Percentiles rank a stretch among this genome's conserved stretches.
Evolutionary conservation across 2,888 invertebrate genomes (phyloP).

Genomic region (Chloroclysta siterata): DNA sequence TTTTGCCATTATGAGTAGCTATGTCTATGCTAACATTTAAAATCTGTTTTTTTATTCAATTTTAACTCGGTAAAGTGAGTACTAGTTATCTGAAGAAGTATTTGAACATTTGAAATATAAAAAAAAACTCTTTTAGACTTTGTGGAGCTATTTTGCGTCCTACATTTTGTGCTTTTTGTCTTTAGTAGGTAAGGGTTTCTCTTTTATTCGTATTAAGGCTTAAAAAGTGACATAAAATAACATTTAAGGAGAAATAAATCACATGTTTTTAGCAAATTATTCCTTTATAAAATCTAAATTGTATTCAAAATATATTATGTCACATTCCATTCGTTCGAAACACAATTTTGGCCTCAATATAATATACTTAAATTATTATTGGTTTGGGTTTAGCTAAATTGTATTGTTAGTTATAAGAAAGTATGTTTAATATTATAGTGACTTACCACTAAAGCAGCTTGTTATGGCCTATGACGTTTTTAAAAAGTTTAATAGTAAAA

Average conservation of each 20-base stretch:
- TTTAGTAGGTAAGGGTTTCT: constrained; percentile 19
- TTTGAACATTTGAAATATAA: constrained; percentile 4
- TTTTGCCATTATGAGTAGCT: not conserved
- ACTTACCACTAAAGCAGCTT: constrained; percentile 12
- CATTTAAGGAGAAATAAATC: constrained; percentile 1
- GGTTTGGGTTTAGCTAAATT: constrained; percentile 20
- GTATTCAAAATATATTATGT: constrained; percentile 12
- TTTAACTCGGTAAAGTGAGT: not conserved
- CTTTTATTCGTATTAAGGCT: constrained; percentile 10
- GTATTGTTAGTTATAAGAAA: constrained; percentile 16
- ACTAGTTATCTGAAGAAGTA: not conserved
- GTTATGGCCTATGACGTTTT: constrained; percentile 23
- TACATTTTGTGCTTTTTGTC: constrained; percentile 14
- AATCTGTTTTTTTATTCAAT: not conserved
- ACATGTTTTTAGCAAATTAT: constrained; percentile 11
- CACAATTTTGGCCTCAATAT: constrained; percentile 6
- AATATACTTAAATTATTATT: constrained; percentile 3
- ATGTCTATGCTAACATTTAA: not conserved
- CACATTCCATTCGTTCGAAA: constrained; percentile 30
- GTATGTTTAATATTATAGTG: not conserved
- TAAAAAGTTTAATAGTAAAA: not conserved
- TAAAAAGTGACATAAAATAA: constrained; percentile 25
- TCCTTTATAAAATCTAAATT: not conserved
- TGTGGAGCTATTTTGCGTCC: constrained; percentile 14
- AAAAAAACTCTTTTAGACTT: constrained; percentile 9